Base-by-base conservation (phyloP, 2,888 invertebrate species). In the Limnephilus auricula region DNA sequence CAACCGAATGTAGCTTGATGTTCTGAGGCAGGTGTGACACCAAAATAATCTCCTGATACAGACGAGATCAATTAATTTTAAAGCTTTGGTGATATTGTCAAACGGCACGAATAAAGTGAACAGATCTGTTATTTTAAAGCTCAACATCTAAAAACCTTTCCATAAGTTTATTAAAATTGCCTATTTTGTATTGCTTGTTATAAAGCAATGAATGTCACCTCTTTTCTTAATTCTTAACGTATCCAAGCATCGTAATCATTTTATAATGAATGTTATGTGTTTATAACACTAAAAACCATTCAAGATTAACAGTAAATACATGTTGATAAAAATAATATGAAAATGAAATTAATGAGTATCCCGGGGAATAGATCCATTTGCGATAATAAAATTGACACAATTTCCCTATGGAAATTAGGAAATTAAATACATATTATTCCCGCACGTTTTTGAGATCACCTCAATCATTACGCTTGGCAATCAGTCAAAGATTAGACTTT, bases 1-100 rank as follows among this genome's bases (percentile, higher is more conserved):
- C 25, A 18, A 65, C 50, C 85, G 30, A 40, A 85, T 78, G 78
- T n/a, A 78, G 87, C 18, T 87, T 87, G 87, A 87, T 32, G n/a
- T 65, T 31, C 45, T 32, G 78, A 50, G 87, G 31, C 87, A 87
- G 87, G 87, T 87, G 87, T 15, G 65, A 31, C 50, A 78, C 87
- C 78, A 32, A 65, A 78, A 78, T 82, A 85, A 85, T 85, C 50
- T 65, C n/a, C 65, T 85, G 50, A 30, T 37, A 40, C 50, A 40
- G 85, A 85, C 85, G n/a, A n/a, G 65, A 9, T n/a, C 65, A 65
- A 65, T 9, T 65, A 65, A 25, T 65, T 65, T 9, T 18, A 65
- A 65, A 25, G 65, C n/a, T 9, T 65, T 65, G 25, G 65, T 65
- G n/a, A 65, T 2, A 65, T 65, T 65, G 9, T 65, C 25, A n/a